A percentile compares a stretch with the other conserved stretches of the same genome.
phyloP scores from a whole-genome alignment of 2,113 vertebrate species.

The Lutjanus erythropterus region DNA sequence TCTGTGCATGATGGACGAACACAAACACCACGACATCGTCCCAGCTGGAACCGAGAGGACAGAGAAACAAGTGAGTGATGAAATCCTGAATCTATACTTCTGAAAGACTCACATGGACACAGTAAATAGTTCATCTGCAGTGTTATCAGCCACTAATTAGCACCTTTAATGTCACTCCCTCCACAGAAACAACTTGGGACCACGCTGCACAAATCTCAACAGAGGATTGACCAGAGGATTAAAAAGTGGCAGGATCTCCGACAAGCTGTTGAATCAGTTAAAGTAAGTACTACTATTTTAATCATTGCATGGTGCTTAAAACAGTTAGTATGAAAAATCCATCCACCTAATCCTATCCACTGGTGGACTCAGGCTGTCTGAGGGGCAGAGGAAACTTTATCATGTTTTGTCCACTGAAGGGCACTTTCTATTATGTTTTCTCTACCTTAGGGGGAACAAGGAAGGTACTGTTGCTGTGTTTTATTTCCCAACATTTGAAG shows the following conservation, averaged over 20 bases:
- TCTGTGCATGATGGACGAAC: conserved; percentile 87
- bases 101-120: background rate
- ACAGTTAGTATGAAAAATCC: too few relatives aligned
- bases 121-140: background rate
- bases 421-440: too few relatives aligned
- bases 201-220: conserved; percentile 81
- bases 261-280: conserved; percentile 81
- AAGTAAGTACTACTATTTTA: conserved; percentile 66
- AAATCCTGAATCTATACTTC: background rate
- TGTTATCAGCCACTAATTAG: background rate
- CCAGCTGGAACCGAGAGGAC: conserved; percentile 84
- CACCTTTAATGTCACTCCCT: background rate
- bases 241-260: conserved; percentile 86
- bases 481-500: too few relatives aligned
- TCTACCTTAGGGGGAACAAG: too few relatives aligned
- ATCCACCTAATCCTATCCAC: too few relatives aligned
- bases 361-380: too few relatives aligned
- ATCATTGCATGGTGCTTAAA: background rate
- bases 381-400: too few relatives aligned
- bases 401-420: too few relatives aligned
- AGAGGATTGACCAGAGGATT: conserved; percentile 82
- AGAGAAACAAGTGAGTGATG: conserved; percentile 83
- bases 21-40: conserved; percentile 85
- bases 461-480: too few relatives aligned
- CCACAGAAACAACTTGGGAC: conserved; percentile 82